Evolutionary conservation across 2,888 invertebrate species (phyloP).

Genomic region (Xylota segnis): DNA sequence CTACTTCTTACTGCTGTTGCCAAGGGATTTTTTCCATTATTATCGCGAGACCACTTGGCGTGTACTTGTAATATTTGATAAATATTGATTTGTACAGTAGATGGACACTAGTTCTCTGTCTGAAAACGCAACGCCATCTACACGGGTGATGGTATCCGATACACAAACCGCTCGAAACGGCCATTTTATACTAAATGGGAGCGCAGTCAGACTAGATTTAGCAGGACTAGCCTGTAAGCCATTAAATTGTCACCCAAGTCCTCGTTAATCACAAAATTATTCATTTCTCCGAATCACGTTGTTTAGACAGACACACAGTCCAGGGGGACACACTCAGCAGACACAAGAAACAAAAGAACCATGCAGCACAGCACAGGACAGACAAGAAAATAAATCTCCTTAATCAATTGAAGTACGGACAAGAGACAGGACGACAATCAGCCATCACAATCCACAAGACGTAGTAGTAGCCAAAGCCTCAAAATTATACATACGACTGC

Average conservation of each 20-base stretch:
- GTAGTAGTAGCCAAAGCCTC: not conserved
- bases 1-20: not conserved
- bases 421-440: slow-evolving; percentile 40
- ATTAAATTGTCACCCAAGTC: not conserved
- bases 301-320: slow-evolving; percentile 7
- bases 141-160: too few relatives aligned
- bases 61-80: too few relatives aligned
- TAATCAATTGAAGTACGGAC: slow-evolving; percentile 45
- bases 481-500: not conserved
- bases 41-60: not conserved
- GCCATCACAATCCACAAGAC: slow-evolving; percentile 4
- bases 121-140: too few relatives aligned
- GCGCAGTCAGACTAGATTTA: too few relatives aligned
- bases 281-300: slow-evolving; percentile 23
- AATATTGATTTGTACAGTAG: too few relatives aligned
- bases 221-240: not conserved
- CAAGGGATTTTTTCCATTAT: not conserved
- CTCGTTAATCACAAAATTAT: slow-evolving; percentile 2
- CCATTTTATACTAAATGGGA: too few relatives aligned
- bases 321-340: slow-evolving; percentile 26
- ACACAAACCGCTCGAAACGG: too few relatives aligned
- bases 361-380: not conserved
- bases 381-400: slow-evolving; percentile 41
- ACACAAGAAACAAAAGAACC: slow-evolving; percentile 12
- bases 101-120: too few relatives aligned